phyloP scores from a whole-genome alignment of 2,113 vertebrate species.

The Campylomormyrus numenius region DNA sequence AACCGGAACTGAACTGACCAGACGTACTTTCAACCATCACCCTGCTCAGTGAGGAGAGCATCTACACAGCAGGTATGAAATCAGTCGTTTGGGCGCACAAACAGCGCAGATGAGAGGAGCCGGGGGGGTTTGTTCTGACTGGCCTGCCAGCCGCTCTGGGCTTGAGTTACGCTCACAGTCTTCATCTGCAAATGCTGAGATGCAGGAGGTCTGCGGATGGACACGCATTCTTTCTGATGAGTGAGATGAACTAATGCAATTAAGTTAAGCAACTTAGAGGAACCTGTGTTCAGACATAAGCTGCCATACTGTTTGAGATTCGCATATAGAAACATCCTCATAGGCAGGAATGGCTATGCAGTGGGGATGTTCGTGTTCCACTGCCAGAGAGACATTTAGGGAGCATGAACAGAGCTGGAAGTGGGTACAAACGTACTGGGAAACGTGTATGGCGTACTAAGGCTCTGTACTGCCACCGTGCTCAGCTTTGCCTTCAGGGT shows the following conservation, averaged over 20 bases:
- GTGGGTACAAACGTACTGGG: neutral
- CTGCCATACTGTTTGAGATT: neutral
- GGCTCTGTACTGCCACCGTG: neutral
- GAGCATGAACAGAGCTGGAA: neutral
- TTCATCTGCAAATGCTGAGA: neutral
- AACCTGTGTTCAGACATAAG: neutral
- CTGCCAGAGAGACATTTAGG: neutral
- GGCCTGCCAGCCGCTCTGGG: neutral
- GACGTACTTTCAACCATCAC: neutral
- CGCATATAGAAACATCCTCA: neutral
- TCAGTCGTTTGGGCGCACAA: neutral
- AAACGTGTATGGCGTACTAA: neutral
- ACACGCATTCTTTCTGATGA: neutral
- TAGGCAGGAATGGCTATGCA: neutral
- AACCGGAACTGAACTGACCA: neutral
- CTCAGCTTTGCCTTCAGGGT: slow-evolving; percentile 28
- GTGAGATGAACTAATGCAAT: neutral
- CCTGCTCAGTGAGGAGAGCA: neutral
- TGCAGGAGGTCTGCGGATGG: neutral
- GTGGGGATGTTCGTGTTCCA: neutral
- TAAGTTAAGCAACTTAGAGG: neutral
- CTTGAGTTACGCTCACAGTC: neutral
- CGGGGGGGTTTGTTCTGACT: neutral
- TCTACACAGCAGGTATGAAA: slow-evolving; percentile 15
- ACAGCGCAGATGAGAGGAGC: neutral